Conservation (phyloP, 1,140 invertebrate species). For the Drosophila tsacasi region DNA sequence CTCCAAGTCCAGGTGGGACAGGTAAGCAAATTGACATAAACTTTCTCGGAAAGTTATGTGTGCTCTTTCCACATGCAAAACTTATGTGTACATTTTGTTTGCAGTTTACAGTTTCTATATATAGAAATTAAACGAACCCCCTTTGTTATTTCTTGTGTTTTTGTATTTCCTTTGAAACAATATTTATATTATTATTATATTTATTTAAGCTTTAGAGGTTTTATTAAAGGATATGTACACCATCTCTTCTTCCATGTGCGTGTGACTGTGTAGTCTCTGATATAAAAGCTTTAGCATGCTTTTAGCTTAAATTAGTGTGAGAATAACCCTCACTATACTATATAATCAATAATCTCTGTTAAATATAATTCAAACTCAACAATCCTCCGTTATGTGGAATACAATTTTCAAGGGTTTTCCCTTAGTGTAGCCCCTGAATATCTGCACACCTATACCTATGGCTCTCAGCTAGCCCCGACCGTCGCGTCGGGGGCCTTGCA, state of each 20-base stretch:
- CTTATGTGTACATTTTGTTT: not conserved
- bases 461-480: not conserved
- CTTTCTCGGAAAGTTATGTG: not conserved
- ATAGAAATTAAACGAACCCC: not conserved
- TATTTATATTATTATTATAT: not conserved
- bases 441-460: constrained; percentile 16
- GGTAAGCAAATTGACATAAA: not conserved
- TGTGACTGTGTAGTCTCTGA: not conserved
- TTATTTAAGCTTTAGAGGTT: not conserved
- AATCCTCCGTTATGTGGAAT: not conserved
- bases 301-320: not conserved
- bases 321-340: not conserved
- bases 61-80: constrained; percentile 1
- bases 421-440: constrained; percentile 6
- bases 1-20: not conserved
- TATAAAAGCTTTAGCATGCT: not conserved
- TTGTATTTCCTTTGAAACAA: not conserved
- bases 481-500: constrained; percentile 34
- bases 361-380: not conserved
- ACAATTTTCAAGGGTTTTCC: not conserved
- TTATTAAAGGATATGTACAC: not conserved
- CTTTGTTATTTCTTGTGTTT: too few species aligned
- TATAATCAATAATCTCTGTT: not conserved
- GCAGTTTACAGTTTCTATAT: not conserved
- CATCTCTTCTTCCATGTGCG: not conserved